Conservation (phyloP, 1,140 invertebrate genomes). For the Orius insidiosus region DNA sequence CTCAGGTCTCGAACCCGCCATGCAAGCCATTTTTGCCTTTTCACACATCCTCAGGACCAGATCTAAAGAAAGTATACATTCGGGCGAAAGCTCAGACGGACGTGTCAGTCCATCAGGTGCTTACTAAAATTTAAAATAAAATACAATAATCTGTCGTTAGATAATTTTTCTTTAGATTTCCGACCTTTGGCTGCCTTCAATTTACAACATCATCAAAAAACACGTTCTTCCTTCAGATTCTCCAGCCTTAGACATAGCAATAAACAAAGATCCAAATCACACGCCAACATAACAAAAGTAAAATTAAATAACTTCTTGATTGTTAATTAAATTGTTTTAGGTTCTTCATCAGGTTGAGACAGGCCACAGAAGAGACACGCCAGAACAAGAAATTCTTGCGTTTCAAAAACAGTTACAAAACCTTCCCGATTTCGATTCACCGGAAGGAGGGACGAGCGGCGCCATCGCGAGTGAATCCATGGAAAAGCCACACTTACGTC, state of each 20-base stretch:
- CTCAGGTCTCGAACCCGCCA: constrained; percentile 23
- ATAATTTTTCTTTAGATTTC: constrained; percentile 8
- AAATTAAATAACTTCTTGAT: constrained; percentile 5
- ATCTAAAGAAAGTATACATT: constrained; percentile 23
- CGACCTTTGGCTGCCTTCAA: constrained; percentile 18
- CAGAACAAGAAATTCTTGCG: constrained; percentile 32
- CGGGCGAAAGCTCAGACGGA: constrained; percentile 18
- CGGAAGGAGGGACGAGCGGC: constrained; percentile 20
- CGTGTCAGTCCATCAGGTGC: constrained; percentile 14
- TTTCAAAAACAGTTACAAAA: constrained; percentile 36
- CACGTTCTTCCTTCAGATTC: constrained; percentile 22
- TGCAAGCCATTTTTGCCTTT: constrained; percentile 24
- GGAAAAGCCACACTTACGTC: constrained; percentile 23
- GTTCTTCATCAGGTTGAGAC: constrained; percentile 7
- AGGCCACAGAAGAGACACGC: constrained; percentile 21
- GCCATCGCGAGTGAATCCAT: constrained; percentile 13
- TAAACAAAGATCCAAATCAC: constrained; percentile 25
- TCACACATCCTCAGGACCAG: constrained; percentile 23
- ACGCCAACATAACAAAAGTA: constrained; percentile 26
- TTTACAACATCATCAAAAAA: constrained; percentile 20
- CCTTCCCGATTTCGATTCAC: constrained; percentile 30
- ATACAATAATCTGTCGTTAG: not conserved
- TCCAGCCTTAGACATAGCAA: constrained; percentile 23
- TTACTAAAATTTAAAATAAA: not conserved
- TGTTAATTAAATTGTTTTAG: constrained; percentile 6